Evolutionary conservation across 2,113 vertebrate species (phyloP).

Genomic region (Herpetotheres cachinnans): DNA sequence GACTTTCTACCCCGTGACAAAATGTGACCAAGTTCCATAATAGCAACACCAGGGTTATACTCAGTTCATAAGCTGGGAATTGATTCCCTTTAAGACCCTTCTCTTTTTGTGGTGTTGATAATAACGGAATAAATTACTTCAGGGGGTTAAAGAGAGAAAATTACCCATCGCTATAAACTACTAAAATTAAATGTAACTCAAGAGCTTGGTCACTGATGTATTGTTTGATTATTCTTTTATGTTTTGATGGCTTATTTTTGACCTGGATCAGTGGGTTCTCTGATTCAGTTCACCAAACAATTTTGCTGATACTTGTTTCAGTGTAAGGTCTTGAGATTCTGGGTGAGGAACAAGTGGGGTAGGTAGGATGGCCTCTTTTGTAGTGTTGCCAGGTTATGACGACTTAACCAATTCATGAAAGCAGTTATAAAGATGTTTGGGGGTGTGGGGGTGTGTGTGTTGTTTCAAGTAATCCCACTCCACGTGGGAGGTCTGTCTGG

Average conservation of each 20-base stretch:
- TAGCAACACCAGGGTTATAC: not conserved
- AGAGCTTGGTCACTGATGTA: not conserved
- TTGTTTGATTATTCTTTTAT: not conserved
- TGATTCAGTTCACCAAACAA: not conserved
- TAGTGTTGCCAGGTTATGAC: not conserved
- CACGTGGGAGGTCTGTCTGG: not conserved
- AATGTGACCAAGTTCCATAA: not conserved
- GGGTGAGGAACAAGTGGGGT: not conserved
- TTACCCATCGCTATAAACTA: not conserved
- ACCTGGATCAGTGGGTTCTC: not conserved
- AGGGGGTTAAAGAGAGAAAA: not conserved
- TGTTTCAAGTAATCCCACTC: not conserved
- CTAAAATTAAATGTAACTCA: not conserved
- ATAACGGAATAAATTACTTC: not conserved
- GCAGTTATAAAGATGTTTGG: not conserved
- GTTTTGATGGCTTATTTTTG: not conserved
- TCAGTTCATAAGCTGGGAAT: not conserved
- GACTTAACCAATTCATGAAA: not conserved
- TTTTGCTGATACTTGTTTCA: not conserved
- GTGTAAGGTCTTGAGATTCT: not conserved
- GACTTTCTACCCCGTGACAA: not conserved
- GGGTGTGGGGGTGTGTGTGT: accelerated
- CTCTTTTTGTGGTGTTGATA: not conserved
- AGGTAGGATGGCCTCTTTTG: not conserved
- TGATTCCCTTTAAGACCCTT: not conserved